Evolutionary conservation across 2,113 vertebrate genomes (phyloP).

Genomic region (Mus pahari): DNA sequence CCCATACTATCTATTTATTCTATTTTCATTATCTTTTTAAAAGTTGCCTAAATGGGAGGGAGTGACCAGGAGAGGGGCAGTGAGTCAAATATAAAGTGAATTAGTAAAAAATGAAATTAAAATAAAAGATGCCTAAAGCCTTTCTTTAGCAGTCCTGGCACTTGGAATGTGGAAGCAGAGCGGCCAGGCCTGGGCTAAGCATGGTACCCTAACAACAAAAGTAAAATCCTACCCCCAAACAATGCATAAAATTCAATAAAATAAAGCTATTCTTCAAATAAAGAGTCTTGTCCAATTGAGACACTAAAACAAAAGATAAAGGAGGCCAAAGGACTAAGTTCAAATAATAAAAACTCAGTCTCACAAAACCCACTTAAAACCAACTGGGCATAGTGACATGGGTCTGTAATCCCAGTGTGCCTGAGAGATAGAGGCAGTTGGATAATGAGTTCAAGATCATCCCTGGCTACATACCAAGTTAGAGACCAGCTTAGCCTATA

Average conservation of each 20-base stretch:
- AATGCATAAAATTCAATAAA: background rate
- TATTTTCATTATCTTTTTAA: background rate
- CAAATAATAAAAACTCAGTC: constrained; percentile 49
- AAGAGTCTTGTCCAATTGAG: constrained; percentile 35
- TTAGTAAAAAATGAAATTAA: too few relatives aligned
- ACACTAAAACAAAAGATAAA: constrained; percentile 43
- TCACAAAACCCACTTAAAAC: background rate
- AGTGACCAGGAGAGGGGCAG: too few relatives aligned
- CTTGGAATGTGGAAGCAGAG: background rate
- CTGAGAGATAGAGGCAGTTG: background rate
- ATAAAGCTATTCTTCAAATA: constrained; percentile 2
- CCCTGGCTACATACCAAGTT: background rate
- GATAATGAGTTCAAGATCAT: background rate
- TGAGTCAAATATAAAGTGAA: too few relatives aligned
- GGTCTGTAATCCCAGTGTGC: background rate
- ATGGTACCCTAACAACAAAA: background rate
- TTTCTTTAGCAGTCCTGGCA: background rate
- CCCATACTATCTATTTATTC: constrained; percentile 19
- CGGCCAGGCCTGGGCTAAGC: background rate
- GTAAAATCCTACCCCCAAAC: background rate
- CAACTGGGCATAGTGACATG: background rate
- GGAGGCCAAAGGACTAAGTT: background rate
- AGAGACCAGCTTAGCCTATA: background rate
- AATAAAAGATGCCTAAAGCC: background rate
- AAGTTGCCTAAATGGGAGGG: too few relatives aligned